A percentile compares a stretch with the other conserved stretches of the same genome.
Conservation (phyloP, 37 sponge, comb jelly and placozoan species). For the Haliclona indistincta region DNA sequence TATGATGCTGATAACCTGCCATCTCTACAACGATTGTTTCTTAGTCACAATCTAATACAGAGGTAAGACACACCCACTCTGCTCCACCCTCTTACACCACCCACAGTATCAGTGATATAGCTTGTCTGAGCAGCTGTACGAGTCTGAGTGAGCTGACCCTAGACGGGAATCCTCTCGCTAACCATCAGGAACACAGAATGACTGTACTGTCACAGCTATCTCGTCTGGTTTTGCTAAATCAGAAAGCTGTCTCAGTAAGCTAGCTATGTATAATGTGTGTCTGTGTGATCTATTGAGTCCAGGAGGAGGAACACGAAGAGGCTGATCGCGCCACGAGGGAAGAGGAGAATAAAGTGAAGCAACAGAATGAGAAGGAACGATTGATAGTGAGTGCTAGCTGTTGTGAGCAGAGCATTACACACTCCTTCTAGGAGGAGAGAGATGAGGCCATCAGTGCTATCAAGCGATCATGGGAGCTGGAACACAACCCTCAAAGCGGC, state of each 20-base stretch:
- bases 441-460: slow-evolving; percentile 19
- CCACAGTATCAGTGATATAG: slow-evolving; percentile 51
- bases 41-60: slow-evolving; percentile 86
- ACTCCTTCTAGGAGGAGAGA: neutral
- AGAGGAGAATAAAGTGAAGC: slow-evolving; percentile 35
- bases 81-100: neutral
- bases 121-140: slow-evolving; percentile 34
- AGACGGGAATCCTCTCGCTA: slow-evolving; percentile 78
- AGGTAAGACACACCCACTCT: slow-evolving; percentile 20
- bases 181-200: slow-evolving; percentile 32
- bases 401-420: neutral
- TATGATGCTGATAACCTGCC: slow-evolving; percentile 85
- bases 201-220: slow-evolving; percentile 34
- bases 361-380: slow-evolving; percentile 11
- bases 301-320: slow-evolving; percentile 57
- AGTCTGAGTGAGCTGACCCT: slow-evolving; percentile 55
- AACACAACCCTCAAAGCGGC: neutral
- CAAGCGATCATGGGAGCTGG: slow-evolving; percentile 23
- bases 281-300: too few relatives aligned
- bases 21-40: slow-evolving; percentile 82
- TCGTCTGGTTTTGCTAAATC: slow-evolving; percentile 44
- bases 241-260: slow-evolving; percentile 43
- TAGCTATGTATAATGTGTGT: neutral
- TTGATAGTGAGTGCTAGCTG: neutral
- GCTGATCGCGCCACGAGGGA: slow-evolving; percentile 13